Base-by-base conservation (phyloP, 2,797 vertebrate species). In the Nyctalus aviator region DNA sequence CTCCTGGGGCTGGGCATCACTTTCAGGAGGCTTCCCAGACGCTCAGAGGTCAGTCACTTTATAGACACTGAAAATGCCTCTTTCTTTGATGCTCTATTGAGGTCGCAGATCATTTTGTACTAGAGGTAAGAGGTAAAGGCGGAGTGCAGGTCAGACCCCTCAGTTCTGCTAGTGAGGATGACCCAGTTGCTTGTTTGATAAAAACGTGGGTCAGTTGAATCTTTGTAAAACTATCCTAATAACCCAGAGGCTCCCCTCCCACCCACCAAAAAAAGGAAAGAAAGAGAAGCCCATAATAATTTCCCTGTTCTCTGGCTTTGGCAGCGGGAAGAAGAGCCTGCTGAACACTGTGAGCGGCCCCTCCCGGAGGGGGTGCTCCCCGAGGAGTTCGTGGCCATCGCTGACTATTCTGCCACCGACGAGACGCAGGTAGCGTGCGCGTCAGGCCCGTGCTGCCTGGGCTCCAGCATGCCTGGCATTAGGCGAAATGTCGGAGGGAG, bases 391-490 rank as follows among this genome's bases (percentile, higher is more conserved):
- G 96, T 97, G 83, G 97, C 96, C 88, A 97, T 97, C 0, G 94
- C 96, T 5, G 97, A 97, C 91, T 97, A 97, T 8, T 13, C 92
- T 3, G 97, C 97, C 44, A 90, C 94, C 0, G 97, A 97, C 0
- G 97, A 97, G 69, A 97, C 96, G 0, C 97, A 98, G 97, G 97
- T 98, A 97, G 48, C 4, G 18, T 2, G 44, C 2, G 18, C 32
- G 6, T 7, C 10, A 9, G 32, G 15, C 2, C 18, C 1, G 0
- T 14, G 68, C 21, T 9, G 4, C 41, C 4, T 3, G 84, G 18
- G n/a, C 57, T 57, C 59, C 53, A 30, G 3, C 15, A 4, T 64
- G 23, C 68, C 73, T 13, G 2, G 48, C 62, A 75, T 57, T 13
- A 23, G 55, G 50, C 9, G 11, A 8, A 21, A 9, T 62, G 62